These are phyloP conservation scores for Dipus sagitta DNA, from an alignment of 2,797 vertebrate species.

Conservation along the genomic window DNA sequence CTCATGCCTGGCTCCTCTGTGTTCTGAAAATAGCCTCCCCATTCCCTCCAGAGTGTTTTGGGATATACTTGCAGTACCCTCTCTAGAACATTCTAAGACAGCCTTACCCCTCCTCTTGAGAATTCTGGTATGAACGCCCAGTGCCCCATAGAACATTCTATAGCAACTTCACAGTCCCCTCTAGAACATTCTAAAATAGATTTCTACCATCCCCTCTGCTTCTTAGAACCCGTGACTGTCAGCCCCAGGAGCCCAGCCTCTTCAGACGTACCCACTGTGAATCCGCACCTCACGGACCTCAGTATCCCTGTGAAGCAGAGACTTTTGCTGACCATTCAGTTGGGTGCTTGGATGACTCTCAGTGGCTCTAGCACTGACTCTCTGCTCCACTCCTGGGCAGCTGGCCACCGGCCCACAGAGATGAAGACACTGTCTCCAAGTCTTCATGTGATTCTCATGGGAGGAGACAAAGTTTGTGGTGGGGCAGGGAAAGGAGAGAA, in stretches of 20 bases:
- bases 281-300: fast-evolving
- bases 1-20: not conserved
- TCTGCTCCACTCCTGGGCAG: fast-evolving
- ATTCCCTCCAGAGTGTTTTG: not conserved
- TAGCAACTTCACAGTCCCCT: not conserved
- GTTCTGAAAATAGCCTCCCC: not conserved
- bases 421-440: fast-evolving
- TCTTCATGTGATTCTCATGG: not conserved
- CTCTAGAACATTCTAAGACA: not conserved
- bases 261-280: not conserved
- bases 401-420: not conserved
- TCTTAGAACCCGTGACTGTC: not conserved
- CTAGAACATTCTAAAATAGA: not conserved
- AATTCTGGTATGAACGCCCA: not conserved
- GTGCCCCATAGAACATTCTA: not conserved
- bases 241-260: not conserved
- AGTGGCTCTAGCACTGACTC: not conserved
- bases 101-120: not conserved
- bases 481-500: not conserved
- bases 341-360: fast-evolving
- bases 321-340: not conserved
- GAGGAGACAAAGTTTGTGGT: not conserved
- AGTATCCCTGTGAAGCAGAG: fast-evolving
- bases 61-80: not conserved
- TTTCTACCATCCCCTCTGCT: not conserved